phyloP scores from a whole-genome alignment of 2,113 vertebrate species.

The Scopus umbretta region DNA sequence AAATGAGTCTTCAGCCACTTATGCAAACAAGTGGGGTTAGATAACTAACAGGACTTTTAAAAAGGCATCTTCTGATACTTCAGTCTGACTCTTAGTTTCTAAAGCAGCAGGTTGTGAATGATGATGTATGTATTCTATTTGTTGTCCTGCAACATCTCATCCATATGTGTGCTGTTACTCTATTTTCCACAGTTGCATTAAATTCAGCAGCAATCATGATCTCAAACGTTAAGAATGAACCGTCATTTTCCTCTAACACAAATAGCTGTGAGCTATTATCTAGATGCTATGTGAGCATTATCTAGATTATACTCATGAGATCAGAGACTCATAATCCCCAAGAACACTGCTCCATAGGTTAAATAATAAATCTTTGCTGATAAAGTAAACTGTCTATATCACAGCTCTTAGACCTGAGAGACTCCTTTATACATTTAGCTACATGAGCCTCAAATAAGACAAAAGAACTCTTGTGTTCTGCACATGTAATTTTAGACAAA shows the following conservation, averaged over 20 bases:
- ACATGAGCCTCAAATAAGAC: neutral
- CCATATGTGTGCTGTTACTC: neutral
- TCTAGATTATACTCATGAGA: neutral
- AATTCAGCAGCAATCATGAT: neutral
- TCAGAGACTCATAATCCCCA: neutral
- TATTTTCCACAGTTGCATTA: neutral
- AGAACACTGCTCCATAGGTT: neutral
- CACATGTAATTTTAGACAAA: neutral
- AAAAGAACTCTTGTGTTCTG: neutral
- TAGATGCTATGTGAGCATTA: too few species aligned
- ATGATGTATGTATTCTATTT: neutral
- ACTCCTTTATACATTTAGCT: neutral
- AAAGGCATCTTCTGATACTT: neutral
- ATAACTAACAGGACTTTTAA: neutral
- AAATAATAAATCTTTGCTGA: neutral
- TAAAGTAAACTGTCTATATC: neutral
- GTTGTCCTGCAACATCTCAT: neutral
- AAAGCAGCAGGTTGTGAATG: neutral
- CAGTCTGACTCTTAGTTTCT: neutral
- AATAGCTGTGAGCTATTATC: neutral
- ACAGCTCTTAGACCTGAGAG: neutral
- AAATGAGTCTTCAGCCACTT: neutral
- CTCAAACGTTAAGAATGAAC: neutral
- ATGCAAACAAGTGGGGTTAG: neutral
- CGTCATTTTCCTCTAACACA: neutral